phyloP scores from a whole-genome alignment of 2,797 vertebrate species.

The Danionella dracula region DNA sequence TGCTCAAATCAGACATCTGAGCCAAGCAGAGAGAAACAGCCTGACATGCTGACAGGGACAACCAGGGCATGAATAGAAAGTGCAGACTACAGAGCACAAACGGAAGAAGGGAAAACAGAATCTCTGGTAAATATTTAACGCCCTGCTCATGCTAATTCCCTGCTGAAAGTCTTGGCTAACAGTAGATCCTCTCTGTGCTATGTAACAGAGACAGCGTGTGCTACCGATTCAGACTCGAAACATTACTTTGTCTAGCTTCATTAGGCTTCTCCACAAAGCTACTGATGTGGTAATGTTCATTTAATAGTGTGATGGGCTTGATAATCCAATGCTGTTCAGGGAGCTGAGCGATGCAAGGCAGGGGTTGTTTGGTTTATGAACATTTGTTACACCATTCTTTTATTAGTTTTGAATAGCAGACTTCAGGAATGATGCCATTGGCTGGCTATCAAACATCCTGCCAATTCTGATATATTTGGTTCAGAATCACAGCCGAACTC shows the following conservation, averaged over 20 bases:
- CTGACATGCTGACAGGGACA: not conserved
- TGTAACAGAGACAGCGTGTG: not conserved
- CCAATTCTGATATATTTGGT: not conserved
- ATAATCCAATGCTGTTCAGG: not conserved
- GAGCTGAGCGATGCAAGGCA: not conserved
- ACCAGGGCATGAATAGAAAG: conserved; percentile 20
- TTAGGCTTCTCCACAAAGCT: not conserved
- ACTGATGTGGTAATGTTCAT: conserved; percentile 17
- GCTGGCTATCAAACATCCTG: not conserved
- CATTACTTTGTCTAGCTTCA: not conserved
- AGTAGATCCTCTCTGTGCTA: conserved; percentile 16
- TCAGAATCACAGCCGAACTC: not conserved
- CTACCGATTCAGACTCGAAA: conserved; percentile 2
- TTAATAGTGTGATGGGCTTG: not conserved
- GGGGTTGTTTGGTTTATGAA: not conserved
- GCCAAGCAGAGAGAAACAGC: not conserved
- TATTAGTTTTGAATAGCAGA: no score
- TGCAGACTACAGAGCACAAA: conserved; percentile 18
- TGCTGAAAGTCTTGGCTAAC: conserved; percentile 14
- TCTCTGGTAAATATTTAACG: conserved; percentile 45
- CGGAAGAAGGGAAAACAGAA: conserved; percentile 4
- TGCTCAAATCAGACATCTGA: conserved; percentile 27
- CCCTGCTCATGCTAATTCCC: conserved; percentile 15
- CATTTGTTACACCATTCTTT: not conserved
- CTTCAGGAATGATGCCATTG: not conserved